A percentile compares a stretch with the other conserved stretches of the same genome.
These are phyloP conservation scores for Sphenopsis melanotis DNA, from an alignment of 2,797 vertebrate species.

Conservation along the genomic window DNA sequence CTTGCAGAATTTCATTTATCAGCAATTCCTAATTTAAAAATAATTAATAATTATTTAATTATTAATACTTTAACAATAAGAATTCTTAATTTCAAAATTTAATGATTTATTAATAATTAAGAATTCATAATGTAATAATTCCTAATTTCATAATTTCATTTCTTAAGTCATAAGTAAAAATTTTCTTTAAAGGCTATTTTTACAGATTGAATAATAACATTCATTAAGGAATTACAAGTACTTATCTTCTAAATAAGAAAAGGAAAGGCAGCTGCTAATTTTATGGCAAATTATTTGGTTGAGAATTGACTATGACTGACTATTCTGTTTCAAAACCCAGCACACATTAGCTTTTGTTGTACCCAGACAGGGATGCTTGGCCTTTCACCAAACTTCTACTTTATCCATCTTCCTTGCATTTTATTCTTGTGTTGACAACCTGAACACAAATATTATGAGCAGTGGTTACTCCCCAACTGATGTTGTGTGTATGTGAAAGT, in stretches of 20 bases:
- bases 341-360: accelerated
- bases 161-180: neutral
- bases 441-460: neutral
- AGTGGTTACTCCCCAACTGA: neutral
- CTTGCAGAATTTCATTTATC: too few relatives aligned
- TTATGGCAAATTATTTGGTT: neutral
- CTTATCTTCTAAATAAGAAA: neutral
- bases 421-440: neutral
- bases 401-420: neutral
- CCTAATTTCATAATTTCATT: neutral
- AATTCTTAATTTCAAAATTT: neutral
- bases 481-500: neutral
- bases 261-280: neutral
- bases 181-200: neutral
- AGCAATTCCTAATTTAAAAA: too few relatives aligned
- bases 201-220: neutral
- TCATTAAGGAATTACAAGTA: neutral
- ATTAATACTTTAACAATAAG: too few relatives aligned
- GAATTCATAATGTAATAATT: neutral
- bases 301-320: neutral
- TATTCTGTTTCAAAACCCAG: neutral
- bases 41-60: too few relatives aligned
- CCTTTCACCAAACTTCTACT: neutral
- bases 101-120: neutral
- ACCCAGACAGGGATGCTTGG: neutral